Evolutionary conservation across 2,888 invertebrate genomes (phyloP).

Genomic region (Linnaemya vulpina): DNA sequence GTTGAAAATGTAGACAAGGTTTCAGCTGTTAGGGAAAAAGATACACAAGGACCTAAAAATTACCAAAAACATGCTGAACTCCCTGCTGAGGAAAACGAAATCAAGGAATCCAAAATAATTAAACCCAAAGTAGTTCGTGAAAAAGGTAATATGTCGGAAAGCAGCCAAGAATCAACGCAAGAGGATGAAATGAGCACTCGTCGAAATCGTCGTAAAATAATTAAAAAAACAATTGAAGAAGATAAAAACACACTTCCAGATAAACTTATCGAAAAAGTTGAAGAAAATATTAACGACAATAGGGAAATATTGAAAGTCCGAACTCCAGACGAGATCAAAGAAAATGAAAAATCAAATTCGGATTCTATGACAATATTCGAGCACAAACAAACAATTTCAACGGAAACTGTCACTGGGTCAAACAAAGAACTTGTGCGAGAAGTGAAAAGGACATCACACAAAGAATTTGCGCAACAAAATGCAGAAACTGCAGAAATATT

Average conservation of each 20-base stretch:
- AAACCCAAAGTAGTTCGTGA: background rate
- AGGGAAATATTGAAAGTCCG: background rate
- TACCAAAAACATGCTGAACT: background rate
- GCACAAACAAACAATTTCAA: background rate
- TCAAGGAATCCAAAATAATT: background rate
- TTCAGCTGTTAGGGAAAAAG: background rate
- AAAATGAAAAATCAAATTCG: slow-evolving; percentile 15
- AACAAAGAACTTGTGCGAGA: background rate
- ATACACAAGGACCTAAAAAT: background rate
- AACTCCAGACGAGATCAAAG: background rate
- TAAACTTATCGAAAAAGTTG: background rate
- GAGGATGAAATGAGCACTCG: background rate
- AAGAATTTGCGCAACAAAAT: background rate
- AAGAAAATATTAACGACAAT: slow-evolving; percentile 7
- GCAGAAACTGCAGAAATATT: background rate
- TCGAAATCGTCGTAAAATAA: slow-evolving; percentile 22
- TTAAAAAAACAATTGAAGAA: no score
- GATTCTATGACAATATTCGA: slow-evolving; percentile 24
- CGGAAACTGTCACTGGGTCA: background rate
- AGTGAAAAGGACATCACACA: no score
- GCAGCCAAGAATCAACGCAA: slow-evolving; percentile 22
- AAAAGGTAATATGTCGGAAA: slow-evolving; percentile 29
- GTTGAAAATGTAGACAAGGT: background rate
- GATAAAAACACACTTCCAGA: slow-evolving; percentile 2
- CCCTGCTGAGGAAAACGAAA: background rate